These are phyloP conservation scores for Sprattus sprattus DNA, from an alignment of 2,113 vertebrate species.

Conservation along the genomic window DNA sequence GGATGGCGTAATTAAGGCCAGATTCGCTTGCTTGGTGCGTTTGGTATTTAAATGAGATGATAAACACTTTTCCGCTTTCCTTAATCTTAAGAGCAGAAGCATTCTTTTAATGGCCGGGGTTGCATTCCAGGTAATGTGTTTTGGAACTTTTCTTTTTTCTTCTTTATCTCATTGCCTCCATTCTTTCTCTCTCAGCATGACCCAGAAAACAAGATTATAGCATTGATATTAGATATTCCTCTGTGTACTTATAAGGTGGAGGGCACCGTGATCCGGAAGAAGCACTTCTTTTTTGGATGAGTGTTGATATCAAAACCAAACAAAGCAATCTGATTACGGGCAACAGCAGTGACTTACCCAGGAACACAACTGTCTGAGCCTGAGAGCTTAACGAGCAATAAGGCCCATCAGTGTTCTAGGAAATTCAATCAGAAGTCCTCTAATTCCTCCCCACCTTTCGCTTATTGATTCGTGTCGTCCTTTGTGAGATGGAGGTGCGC, in stretches of 20 bases:
- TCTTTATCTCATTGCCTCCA: neutral
- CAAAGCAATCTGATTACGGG: neutral
- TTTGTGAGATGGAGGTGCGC: neutral
- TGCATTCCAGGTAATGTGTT: conserved; percentile 5
- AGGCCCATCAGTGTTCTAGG: neutral
- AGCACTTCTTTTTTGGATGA: neutral
- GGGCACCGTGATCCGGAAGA: neutral
- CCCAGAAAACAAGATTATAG: conserved; percentile 17
- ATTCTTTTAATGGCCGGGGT: neutral
- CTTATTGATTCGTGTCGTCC: neutral
- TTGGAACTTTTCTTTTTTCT: neutral
- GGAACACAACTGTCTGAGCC: conserved; percentile 4
- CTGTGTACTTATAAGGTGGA: neutral
- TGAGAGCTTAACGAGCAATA: neutral
- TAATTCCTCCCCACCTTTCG: neutral
- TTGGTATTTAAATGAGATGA: conserved; percentile 24
- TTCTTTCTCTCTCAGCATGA: neutral
- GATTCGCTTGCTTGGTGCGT: conserved; percentile 32
- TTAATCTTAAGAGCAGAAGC: conserved; percentile 5
- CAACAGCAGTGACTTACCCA: neutral
- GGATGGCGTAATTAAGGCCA: conserved; percentile 70
- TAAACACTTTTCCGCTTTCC: conserved; percentile 1
- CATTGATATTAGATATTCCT: conserved; percentile 14
- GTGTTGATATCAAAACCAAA: neutral
- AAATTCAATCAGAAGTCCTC: neutral